Evolutionary conservation across 2,888 invertebrate species (phyloP), one percentile per base, ranked within the genome.

Genomic region (Hylaea fasciaria): DNA sequence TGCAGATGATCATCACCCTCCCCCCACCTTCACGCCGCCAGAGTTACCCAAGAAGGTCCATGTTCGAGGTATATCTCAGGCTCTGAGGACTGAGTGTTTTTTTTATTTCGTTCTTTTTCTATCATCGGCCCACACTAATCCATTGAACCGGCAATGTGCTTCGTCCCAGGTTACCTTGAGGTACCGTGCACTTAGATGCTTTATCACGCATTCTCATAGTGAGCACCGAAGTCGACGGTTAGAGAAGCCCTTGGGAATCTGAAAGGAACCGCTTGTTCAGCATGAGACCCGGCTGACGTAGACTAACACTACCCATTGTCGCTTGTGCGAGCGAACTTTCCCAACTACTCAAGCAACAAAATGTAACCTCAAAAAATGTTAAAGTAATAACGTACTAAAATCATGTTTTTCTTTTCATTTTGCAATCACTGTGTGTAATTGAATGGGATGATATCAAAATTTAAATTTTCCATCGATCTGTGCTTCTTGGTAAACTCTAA

Each of bases 41-140:
- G 98, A 98, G 96, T 97, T 98, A 95, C 98, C 98, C 95, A 98
- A 98, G 96, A 96, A 97, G 96, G 97, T 97, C 95, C 97, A 97
- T 96, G 96, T 97, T 94, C 95, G 97, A 97, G 97, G 97, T 97
- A 94, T 93, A 90, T 87, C 87, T 89, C 89, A 86, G 86, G 83
- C 86, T 85, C 85, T 85, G 81, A 84, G 81, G 82, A 85, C 87
- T 87, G 89, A 88, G 90, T 85, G 86, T 88, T 89, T 80, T 77
- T 81, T 80, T 84, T 83, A 80, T 81, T 78, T 76, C 80, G 84
- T 83, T 77, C 22, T 70, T 77, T 81, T 79, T 82, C 79, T 77
- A 80, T 89, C 87, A 89, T 90, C 86, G 90, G 86, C 87, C 87
- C 87, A 85, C 84, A 84, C 86, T 79, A 74, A 74, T 76, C 79